Evolutionary conservation across 2,888 invertebrate species (phyloP).

Genomic region (Entomobrya multifasciata): DNA sequence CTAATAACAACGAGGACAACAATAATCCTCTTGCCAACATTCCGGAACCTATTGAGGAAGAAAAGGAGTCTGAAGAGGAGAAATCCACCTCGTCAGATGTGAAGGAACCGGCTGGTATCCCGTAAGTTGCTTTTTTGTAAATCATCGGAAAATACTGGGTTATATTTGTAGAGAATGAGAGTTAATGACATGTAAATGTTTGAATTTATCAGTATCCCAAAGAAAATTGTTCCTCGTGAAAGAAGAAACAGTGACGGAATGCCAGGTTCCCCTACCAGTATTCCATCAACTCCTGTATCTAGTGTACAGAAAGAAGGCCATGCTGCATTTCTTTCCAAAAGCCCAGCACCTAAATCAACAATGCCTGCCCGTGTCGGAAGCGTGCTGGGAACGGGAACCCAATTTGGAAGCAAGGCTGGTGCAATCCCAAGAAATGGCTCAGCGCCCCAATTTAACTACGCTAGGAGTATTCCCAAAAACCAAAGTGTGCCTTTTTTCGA

Average conservation of each 20-base stretch:
- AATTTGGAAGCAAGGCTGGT: conserved; percentile 65
- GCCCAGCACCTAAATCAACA: conserved; percentile 69
- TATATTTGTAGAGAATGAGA: too few species aligned
- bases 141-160: too few species aligned
- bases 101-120: conserved; percentile 63
- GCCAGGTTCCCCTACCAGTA: conserved; percentile 68
- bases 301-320: conserved; percentile 58
- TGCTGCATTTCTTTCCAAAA: conserved; percentile 61
- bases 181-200: neutral
- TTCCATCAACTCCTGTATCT: conserved; percentile 63
- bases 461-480: conserved; percentile 87
- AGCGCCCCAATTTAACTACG: conserved; percentile 78
- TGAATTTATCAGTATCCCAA: conserved; percentile 47
- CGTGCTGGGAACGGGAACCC: conserved; percentile 64
- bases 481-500: conserved; percentile 94
- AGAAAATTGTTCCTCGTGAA: conserved; percentile 58
- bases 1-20: conserved; percentile 56
- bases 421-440: conserved; percentile 79
- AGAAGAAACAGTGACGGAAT: conserved; percentile 78
- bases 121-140: conserved; percentile 38
- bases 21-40: conserved; percentile 74
- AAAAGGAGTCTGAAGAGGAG: conserved; percentile 71
- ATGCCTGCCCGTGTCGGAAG: conserved; percentile 77
- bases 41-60: conserved; percentile 79
- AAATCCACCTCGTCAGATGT: conserved; percentile 47